Evolutionary conservation across 2,888 invertebrate species (phyloP).

Genomic region (Sinhomidia bicolor): DNA sequence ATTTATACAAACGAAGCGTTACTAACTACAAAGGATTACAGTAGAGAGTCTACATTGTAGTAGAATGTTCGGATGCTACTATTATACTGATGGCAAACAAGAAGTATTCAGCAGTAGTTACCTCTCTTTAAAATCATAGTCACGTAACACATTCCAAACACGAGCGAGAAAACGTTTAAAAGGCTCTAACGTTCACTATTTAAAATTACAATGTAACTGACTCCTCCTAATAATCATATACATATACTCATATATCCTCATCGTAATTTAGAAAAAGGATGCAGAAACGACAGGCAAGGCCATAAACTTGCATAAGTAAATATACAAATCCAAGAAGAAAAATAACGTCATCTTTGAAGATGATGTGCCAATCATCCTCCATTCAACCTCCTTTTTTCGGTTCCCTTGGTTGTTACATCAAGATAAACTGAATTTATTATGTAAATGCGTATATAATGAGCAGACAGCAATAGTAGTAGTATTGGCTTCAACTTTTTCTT

Average conservation of each 20-base stretch:
- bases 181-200: slow-evolving; percentile 6
- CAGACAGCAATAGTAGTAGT: too few species aligned
- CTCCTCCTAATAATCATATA: slow-evolving; percentile 16
- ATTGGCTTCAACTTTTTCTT: neutral
- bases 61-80: neutral
- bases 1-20: neutral
- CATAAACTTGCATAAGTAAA: slow-evolving; percentile 66
- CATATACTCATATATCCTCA: slow-evolving; percentile 29
- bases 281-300: slow-evolving; percentile 61
- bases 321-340: slow-evolving; percentile 66
- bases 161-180: neutral
- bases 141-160: neutral
- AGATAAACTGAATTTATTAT: neutral
- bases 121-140: neutral
- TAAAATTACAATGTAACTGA: slow-evolving; percentile 35
- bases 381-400: slow-evolving; percentile 27
- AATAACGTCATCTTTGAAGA: slow-evolving; percentile 50
- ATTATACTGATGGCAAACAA: neutral
- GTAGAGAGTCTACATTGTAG: neutral
- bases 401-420: neutral
- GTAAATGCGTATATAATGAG: neutral
- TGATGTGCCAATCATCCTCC: slow-evolving; percentile 43
- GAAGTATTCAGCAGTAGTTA: neutral
- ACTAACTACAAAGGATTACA: too few species aligned
- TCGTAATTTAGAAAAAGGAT: slow-evolving; percentile 49